Percentiles rank a stretch among this genome's conserved stretches.
These are phyloP conservation scores for Stenodera caucasica DNA, from an alignment of 2,888 invertebrate genomes.

Conservation along the genomic window DNA sequence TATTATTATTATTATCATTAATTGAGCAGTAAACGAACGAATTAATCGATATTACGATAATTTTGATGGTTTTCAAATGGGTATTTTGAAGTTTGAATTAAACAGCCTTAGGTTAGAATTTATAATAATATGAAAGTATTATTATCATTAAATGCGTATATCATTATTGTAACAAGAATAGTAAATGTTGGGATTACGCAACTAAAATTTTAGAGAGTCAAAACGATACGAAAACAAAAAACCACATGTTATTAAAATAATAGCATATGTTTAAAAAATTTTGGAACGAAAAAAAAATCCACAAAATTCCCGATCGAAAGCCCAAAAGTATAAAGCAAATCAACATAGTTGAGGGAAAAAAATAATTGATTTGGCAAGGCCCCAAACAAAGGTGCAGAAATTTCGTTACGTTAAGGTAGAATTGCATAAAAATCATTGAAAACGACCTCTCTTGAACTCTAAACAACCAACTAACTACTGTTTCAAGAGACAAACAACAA, in stretches of 20 bases:
- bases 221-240: not conserved
- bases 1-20: not conserved
- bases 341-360: not conserved
- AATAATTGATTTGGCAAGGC: conserved; percentile 26
- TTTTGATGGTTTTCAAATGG: no score
- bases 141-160: conserved; percentile 3
- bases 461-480: conserved; percentile 28
- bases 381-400: conserved; percentile 18
- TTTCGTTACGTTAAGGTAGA: conserved; percentile 28
- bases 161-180: not conserved
- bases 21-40: not conserved
- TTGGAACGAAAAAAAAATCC: not conserved
- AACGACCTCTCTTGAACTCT: conserved; percentile 45
- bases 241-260: not conserved
- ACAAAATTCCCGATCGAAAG: not conserved
- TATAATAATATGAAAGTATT: not conserved
- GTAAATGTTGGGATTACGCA: not conserved
- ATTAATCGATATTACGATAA: no score
- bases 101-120: not conserved
- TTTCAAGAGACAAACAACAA: conserved; percentile 29
- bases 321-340: not conserved
- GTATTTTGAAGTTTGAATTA: no score
- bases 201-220: not conserved
- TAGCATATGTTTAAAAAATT: not conserved
- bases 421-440: conserved; percentile 49